A percentile compares a stretch with the other conserved stretches of the same genome.
These are phyloP conservation scores for Aphaenogaster ashmeadi DNA, from an alignment of 1,140 invertebrate genomes.

Conservation along the genomic window DNA sequence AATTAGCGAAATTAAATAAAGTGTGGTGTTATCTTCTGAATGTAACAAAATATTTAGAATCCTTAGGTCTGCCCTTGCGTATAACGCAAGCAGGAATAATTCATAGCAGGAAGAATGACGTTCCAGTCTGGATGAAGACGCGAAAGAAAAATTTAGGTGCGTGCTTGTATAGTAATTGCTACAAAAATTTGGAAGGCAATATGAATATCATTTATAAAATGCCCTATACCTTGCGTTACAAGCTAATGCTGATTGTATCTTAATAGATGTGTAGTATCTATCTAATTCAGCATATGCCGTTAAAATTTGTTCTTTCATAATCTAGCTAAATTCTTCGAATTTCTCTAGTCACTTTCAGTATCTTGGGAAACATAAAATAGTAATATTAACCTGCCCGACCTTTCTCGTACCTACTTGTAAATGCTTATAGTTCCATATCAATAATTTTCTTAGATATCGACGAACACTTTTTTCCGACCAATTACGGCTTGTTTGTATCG, in stretches of 20 bases:
- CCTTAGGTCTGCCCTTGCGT: conserved; percentile 75
- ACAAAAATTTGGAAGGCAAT: conserved; percentile 82
- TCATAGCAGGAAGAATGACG: conserved; percentile 77
- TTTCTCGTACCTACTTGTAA: conserved; percentile 76
- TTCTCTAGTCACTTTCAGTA: conserved; percentile 75
- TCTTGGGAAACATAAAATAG: conserved; percentile 66
- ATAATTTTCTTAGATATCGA: conserved; percentile 72
- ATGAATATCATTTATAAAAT: conserved; percentile 81
- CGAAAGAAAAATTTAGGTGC: conserved; percentile 71
- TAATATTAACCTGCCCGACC: conserved; percentile 53
- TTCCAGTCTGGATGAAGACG: conserved; percentile 71
- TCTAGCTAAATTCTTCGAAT: conserved; percentile 76
- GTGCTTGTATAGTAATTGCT: conserved; percentile 77
- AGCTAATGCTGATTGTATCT: conserved; percentile 82
- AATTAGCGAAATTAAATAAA: conserved; percentile 67
- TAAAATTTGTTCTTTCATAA: conserved; percentile 74
- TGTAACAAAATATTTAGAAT: conserved; percentile 72
- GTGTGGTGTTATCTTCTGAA: conserved; percentile 39
- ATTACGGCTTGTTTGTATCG: conserved; percentile 63
- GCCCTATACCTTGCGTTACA: conserved; percentile 81
- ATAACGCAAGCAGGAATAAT: conserved; percentile 54
- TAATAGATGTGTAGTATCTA: conserved; percentile 80
- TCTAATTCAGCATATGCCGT: conserved; percentile 79
- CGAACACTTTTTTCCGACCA: conserved; percentile 69
- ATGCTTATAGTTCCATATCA: conserved; percentile 76